phyloP scores from a whole-genome alignment of 2,888 invertebrate genomes.

The Leptodirus hochenwartii region DNA sequence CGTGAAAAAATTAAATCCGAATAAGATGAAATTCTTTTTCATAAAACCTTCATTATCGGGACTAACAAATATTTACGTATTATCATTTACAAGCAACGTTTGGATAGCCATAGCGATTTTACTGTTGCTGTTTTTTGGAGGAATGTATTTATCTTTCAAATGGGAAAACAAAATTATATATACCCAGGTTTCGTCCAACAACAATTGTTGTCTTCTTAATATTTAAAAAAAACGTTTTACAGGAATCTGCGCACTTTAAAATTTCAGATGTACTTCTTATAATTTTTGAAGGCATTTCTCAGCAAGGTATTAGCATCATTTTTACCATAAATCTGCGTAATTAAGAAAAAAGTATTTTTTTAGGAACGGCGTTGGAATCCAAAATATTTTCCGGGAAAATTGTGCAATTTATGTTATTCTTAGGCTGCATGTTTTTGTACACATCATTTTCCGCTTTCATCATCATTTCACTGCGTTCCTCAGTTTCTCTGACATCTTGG shows the following conservation, averaged over 20 bases:
- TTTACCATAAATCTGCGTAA: neutral
- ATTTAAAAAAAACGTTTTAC: no score
- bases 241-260: no score
- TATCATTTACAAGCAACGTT: conserved; percentile 27
- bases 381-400: conserved; percentile 24
- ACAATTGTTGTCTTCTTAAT: neutral
- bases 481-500: conserved; percentile 24
- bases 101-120: conserved; percentile 25
- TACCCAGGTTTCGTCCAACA: neutral
- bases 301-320: conserved; percentile 25
- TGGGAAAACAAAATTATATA: conserved; percentile 15
- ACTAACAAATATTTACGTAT: conserved; percentile 28
- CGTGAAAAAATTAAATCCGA: conserved; percentile 13
- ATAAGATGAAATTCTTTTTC: conserved; percentile 23
- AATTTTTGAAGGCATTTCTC: conserved; percentile 28
- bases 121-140: conserved; percentile 16
- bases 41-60: conserved; percentile 29
- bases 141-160: conserved; percentile 20
- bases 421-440: conserved; percentile 28
- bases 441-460: conserved; percentile 32
- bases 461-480: conserved; percentile 30
- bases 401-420: conserved; percentile 24
- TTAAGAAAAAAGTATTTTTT: conserved; percentile 3
- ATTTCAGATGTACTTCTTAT: conserved; percentile 29
- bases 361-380: conserved; percentile 24